A percentile compares a stretch with the other conserved stretches of the same genome.
These are phyloP conservation scores for Vidua macroura DNA, from an alignment of 2,113 vertebrate species.

Conservation along the genomic window DNA sequence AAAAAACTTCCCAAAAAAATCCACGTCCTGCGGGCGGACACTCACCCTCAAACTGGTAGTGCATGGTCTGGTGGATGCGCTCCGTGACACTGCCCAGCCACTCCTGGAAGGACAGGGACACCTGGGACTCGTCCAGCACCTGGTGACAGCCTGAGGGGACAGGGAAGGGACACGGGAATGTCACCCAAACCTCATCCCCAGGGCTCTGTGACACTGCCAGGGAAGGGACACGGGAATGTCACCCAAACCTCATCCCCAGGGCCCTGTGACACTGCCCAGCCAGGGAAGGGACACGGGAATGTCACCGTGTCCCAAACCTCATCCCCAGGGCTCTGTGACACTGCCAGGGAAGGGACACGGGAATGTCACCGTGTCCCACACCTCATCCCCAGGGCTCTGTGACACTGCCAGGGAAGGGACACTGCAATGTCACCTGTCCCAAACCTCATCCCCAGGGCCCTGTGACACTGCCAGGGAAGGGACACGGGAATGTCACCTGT, in stretches of 20 bases:
- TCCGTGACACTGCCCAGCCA: constrained; percentile 90
- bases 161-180: neutral
- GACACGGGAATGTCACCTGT: too few species aligned
- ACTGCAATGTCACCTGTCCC: too few species aligned
- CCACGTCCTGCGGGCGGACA: neutral
- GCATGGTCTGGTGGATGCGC: constrained; percentile 92
- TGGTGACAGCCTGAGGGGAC: constrained; percentile 75
- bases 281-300: neutral
- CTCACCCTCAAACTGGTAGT: constrained; percentile 90
- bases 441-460: too few species aligned
- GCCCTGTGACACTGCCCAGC: neutral
- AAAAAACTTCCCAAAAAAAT: accelerated
- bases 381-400: too few species aligned
- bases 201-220: too few species aligned
- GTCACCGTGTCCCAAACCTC: neutral
- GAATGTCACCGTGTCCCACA: too few species aligned
- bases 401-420: too few species aligned
- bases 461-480: too few species aligned
- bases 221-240: too few species aligned
- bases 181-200: neutral
- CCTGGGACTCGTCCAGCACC: constrained; percentile 80
- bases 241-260: neutral
- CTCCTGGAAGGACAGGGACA: constrained; percentile 85
- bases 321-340: neutral
- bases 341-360: too few species aligned